Conservation (phyloP, 2,888 invertebrate species). For the Phorcus lineatus region DNA sequence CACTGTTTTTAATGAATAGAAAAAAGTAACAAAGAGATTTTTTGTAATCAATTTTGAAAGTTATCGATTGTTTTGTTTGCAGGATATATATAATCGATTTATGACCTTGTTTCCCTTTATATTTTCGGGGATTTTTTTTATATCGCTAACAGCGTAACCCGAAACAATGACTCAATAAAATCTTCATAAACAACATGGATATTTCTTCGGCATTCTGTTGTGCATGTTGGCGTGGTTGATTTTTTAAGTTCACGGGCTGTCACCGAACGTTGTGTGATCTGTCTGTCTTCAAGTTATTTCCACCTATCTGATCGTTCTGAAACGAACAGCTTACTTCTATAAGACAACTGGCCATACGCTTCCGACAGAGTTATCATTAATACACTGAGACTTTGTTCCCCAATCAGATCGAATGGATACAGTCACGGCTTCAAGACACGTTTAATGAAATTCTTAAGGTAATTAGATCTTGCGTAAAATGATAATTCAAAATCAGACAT, state of each 20-base stretch:
- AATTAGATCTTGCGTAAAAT: slow-evolving; percentile 23
- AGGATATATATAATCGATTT: neutral
- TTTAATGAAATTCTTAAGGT: slow-evolving; percentile 17
- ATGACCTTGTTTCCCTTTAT: neutral
- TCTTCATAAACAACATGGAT: too few relatives aligned
- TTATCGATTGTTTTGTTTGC: too few relatives aligned
- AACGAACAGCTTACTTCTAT: too few relatives aligned
- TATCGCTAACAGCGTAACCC: neutral
- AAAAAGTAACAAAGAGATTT: too few relatives aligned
- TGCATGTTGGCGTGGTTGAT: too few relatives aligned
- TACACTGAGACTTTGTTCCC: neutral
- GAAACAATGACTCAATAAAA: too few relatives aligned
- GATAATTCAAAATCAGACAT: neutral
- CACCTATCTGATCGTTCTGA: neutral
- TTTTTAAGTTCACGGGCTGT: too few relatives aligned
- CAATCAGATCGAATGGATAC: neutral
- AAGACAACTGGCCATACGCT: neutral
- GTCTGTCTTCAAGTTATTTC: neutral
- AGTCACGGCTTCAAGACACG: neutral
- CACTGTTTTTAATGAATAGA: too few relatives aligned
- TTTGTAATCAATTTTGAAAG: too few relatives aligned
- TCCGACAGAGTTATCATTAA: neutral
- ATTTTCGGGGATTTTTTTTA: neutral
- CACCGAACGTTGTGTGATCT: neutral
- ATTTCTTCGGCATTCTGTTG: too few relatives aligned